Evolutionary conservation across 1,140 invertebrate genomes (phyloP), one percentile per base, ranked within the genome.

Genomic region (Lasioglossum albipes): DNA sequence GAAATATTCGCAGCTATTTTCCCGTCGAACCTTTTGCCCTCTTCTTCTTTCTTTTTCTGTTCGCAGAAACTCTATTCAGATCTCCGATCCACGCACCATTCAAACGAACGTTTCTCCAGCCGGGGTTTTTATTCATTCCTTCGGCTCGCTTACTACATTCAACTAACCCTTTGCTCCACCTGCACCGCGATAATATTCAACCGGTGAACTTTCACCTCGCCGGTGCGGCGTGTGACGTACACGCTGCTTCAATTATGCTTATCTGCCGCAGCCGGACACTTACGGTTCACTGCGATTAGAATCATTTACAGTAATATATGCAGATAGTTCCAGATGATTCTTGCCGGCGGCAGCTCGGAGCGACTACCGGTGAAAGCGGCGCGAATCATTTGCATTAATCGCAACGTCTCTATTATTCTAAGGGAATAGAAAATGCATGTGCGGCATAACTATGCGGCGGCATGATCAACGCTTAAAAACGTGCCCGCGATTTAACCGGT

Each of bases 41-140:
- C 20, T 59, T n/a, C 9, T 59, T 20, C 16, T 13, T 54, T 13
- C 3, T 54, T 57, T 16, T 20, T 57, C 16, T 57, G 10, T 49
- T 13, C 45, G 13, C 7, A 22, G n/a, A 18, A 9, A 22, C 49
- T 68, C 66, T 68, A 22, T 68, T 68, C 66, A 68, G 7, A 59
- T 59, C 66, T 68, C 42, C 54, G 49, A 10, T 71, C 31, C 70
- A 2, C 2, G 70, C 4, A 22, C 42, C 66, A 68, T 68, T 68
- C 66, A 22, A 54, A n/a, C 42, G 66, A 49, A 27, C 66, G 45
- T 68, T 68, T n/a, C 66, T 49, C 42, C 70, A 6, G 22, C 27
- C 74, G n/a, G 49, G 45, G 6, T 45, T 52, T 57, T 74, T 42
- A 45, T 75, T 75, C 49, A 31, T 75, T 57, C 66, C 64, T 31